These are phyloP conservation scores for Spea bombifrons DNA, from an alignment of 2,113 vertebrate genomes.

Conservation along the genomic window DNA sequence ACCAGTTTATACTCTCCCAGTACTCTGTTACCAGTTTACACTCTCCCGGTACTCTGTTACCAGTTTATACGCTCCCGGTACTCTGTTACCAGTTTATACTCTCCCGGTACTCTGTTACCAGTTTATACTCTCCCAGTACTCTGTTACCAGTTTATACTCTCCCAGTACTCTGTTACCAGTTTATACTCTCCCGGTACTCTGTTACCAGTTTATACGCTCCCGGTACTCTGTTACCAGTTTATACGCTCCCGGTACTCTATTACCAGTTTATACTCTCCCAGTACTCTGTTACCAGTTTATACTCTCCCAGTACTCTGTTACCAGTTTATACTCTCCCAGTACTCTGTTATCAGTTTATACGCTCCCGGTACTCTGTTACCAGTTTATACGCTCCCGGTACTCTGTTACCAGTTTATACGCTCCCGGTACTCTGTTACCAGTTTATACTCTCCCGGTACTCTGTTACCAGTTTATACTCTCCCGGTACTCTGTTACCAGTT, in stretches of 20 bases:
- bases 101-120: not conserved
- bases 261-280: no score
- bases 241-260: no score
- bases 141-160: not conserved
- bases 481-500: no score
- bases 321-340: not conserved
- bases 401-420: no score
- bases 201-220: not conserved
- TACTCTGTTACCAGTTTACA: not conserved
- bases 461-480: no score
- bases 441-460: no score
- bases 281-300: not conserved
- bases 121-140: not conserved
- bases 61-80: no score
- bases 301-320: not conserved
- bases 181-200: not conserved
- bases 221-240: not conserved
- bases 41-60: not conserved
- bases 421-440: no score
- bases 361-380: no score
- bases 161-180: not conserved
- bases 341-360: no score
- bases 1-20: not conserved
- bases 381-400: no score
- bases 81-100: no score